A percentile compares a stretch with the other conserved stretches of the same genome.
phyloP scores from a whole-genome alignment of 2,113 vertebrate species.

The Hippocampus guttulatus region DNA sequence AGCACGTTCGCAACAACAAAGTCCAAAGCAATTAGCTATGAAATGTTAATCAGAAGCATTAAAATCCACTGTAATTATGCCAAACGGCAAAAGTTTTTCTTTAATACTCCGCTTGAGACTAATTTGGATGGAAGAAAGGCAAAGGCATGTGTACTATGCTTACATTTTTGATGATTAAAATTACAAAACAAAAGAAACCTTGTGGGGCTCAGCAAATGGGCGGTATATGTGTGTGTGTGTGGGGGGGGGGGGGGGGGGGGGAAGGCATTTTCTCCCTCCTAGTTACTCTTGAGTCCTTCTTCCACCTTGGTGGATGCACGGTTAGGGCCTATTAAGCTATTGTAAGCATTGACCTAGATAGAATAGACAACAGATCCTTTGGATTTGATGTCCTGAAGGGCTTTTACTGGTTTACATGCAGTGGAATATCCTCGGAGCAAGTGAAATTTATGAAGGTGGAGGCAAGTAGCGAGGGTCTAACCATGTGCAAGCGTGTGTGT shows the following conservation, averaged over 20 bases:
- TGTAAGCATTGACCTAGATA: constrained; percentile 79
- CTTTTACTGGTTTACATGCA: constrained; percentile 71
- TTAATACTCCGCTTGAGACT: constrained; percentile 52
- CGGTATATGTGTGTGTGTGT: too few species aligned
- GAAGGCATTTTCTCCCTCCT: too few species aligned
- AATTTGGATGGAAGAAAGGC: constrained; percentile 32
- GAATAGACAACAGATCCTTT: constrained; percentile 68
- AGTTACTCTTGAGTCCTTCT: too few species aligned
- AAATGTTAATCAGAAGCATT: constrained; percentile 25
- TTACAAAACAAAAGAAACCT: constrained; percentile 54
- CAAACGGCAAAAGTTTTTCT: constrained; percentile 10
- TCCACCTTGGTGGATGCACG: too few species aligned
- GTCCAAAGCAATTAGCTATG: constrained; percentile 35
- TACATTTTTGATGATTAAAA: constrained; percentile 51
- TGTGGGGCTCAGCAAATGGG: constrained; percentile 49
- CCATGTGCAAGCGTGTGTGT: constrained; percentile 16
- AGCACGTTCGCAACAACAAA: constrained; percentile 9
- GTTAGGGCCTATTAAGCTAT: too few species aligned
- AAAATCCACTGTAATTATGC: constrained; percentile 27
- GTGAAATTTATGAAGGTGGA: constrained; percentile 50
- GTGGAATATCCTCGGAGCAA: constrained; percentile 66
- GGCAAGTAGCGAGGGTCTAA: constrained; percentile 23
- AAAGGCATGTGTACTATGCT: constrained; percentile 46
- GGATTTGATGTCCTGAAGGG: constrained; percentile 73
- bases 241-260: constrained; percentile 8